These are phyloP conservation scores for Drosophila mettleri DNA, from an alignment of 2,888 invertebrate genomes.

Conservation along the genomic window DNA sequence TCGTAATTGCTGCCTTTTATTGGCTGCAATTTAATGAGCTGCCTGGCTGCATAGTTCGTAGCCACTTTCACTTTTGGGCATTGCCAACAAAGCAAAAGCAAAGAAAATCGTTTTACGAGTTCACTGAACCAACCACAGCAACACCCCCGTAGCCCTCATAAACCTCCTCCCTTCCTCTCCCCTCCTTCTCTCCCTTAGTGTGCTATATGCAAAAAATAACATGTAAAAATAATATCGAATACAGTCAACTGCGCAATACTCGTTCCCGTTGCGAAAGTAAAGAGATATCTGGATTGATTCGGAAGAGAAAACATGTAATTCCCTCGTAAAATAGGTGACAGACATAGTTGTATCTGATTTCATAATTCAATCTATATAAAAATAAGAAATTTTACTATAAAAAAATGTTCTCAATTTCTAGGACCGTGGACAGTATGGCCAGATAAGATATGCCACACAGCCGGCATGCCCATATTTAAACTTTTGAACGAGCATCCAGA, in stretches of 20 bases:
- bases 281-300: not conserved
- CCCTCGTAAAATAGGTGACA: not conserved
- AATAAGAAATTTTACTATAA: not conserved
- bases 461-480: not conserved
- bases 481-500: not conserved
- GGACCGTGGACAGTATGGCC: no score
- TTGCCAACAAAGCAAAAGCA: conserved; percentile 31
- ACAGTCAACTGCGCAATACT: not conserved
- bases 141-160: conserved; percentile 4
- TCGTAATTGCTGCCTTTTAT: conserved; percentile 63
- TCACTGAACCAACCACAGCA: conserved; percentile 56
- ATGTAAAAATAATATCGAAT: not conserved
- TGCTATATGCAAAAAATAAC: conserved; percentile 67
- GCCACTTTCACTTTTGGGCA: conserved; percentile 66
- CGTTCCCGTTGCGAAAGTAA: not conserved
- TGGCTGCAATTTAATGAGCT: conserved; percentile 67
- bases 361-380: not conserved
- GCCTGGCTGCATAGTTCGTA: conserved; percentile 62
- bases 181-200: not conserved
- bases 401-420: no score
- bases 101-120: conserved; percentile 61
- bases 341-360: not conserved
- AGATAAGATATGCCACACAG: not conserved
- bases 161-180: not conserved
- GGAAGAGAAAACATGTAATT: not conserved